These are phyloP conservation scores for Lasioglossum marginatum DNA, from an alignment of 2,888 invertebrate genomes.

Conservation along the genomic window DNA sequence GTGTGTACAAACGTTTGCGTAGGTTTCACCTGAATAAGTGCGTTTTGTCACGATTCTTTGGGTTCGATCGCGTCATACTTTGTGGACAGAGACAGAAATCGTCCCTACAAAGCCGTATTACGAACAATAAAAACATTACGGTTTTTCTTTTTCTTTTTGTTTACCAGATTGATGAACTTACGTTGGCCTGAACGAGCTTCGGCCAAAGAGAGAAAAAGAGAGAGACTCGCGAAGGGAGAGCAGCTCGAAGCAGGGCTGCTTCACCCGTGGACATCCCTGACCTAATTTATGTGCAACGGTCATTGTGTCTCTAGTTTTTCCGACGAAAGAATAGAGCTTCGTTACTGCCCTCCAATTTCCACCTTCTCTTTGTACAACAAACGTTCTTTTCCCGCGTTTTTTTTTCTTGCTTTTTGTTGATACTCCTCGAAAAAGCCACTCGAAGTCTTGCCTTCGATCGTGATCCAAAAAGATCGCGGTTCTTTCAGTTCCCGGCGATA, in stretches of 20 bases:
- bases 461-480: constrained; percentile 23
- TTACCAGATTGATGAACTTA: neutral
- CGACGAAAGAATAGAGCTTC: constrained; percentile 15
- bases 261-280: neutral
- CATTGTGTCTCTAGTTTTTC: constrained; percentile 58
- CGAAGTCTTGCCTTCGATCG: constrained; percentile 15
- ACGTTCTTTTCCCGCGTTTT: constrained; percentile 2
- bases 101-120: neutral
- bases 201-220: neutral
- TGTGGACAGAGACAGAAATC: neutral
- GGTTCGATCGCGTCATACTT: neutral
- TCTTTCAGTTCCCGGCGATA: constrained; percentile 32
- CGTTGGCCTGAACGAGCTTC: neutral
- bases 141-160: neutral
- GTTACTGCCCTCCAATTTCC: constrained; percentile 27
- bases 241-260: neutral
- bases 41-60: neutral
- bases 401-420: neutral
- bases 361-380: constrained; percentile 35
- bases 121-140: constrained; percentile 3
- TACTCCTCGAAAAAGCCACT: constrained; percentile 8
- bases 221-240: neutral
- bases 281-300: neutral
- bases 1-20: neutral
- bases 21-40: neutral